Evolutionary conservation across 2,113 vertebrate genomes (phyloP).

Genomic region (Chaetops frenatus): DNA sequence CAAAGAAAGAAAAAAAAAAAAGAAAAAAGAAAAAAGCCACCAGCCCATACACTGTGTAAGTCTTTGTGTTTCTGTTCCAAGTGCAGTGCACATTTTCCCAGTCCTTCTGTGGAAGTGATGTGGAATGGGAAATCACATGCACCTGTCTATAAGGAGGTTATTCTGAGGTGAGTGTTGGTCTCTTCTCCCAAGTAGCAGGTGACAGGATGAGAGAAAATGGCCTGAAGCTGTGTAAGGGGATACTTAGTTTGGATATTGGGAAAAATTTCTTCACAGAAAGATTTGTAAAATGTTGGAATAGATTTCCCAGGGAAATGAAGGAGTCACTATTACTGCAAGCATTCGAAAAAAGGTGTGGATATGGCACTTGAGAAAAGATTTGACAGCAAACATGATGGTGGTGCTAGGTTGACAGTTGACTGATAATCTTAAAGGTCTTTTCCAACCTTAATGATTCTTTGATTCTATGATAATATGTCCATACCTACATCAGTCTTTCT

Average conservation of each 20-base stretch:
- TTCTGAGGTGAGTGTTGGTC: not conserved
- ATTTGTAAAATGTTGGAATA: not conserved
- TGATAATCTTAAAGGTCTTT: not conserved
- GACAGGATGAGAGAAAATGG: not conserved
- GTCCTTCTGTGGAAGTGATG: not conserved
- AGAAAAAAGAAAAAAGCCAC: not conserved
- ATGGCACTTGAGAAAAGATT: not conserved
- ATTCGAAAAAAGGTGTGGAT: not conserved
- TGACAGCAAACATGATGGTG: not conserved
- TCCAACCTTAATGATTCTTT: not conserved
- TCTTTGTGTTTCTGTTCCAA: not conserved
- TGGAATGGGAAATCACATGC: not conserved
- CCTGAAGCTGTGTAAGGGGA: not conserved
- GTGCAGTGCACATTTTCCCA: not conserved
- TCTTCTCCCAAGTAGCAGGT: not conserved
- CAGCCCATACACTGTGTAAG: not conserved
- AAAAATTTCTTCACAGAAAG: not conserved
- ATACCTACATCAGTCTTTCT: not conserved
- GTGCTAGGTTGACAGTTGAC: not conserved
- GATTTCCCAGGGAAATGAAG: not conserved
- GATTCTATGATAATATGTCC: not conserved
- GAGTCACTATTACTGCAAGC: not conserved
- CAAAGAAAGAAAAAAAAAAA: not conserved
- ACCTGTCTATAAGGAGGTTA: not conserved
- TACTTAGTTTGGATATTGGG: not conserved